Evolutionary conservation across 2,888 invertebrate species (phyloP).

Genomic region (Nomada fucata): DNA sequence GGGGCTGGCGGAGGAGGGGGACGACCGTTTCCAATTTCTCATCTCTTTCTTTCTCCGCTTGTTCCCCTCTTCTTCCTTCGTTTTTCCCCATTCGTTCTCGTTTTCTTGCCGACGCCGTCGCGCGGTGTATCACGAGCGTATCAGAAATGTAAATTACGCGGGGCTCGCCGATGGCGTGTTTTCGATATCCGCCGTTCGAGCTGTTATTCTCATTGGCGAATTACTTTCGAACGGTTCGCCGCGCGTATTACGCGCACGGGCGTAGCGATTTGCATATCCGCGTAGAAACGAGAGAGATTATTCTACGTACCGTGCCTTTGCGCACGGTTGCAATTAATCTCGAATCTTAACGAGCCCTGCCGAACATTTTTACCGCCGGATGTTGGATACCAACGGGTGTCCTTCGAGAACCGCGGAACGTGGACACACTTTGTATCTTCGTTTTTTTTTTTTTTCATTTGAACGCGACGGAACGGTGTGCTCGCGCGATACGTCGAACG

Average conservation of each 20-base stretch:
- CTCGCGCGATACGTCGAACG: neutral
- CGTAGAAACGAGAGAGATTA: slow-evolving; percentile 36
- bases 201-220: slow-evolving; percentile 55
- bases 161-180: slow-evolving; percentile 31
- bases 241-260: neutral
- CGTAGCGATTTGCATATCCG: slow-evolving; percentile 32
- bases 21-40: slow-evolving; percentile 52
- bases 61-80: neutral
- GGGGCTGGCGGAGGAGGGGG: neutral
- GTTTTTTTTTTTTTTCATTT: neutral
- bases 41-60: neutral
- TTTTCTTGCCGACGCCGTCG: slow-evolving; percentile 8
- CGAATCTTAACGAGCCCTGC: slow-evolving; percentile 24
- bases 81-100: neutral
- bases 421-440: too few relatives aligned
- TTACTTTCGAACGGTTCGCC: slow-evolving; percentile 43
- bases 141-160: slow-evolving; percentile 59
- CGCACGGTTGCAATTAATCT: slow-evolving; percentile 32
- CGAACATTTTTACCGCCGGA: neutral
- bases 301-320: slow-evolving; percentile 18
- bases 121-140: slow-evolving; percentile 21
- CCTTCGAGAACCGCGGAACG: neutral
- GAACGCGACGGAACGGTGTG: too few relatives aligned
- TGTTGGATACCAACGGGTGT: neutral
- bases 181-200: slow-evolving; percentile 46